Base-by-base conservation (phyloP, 2,113 vertebrate species). In the Garra rufa region DNA sequence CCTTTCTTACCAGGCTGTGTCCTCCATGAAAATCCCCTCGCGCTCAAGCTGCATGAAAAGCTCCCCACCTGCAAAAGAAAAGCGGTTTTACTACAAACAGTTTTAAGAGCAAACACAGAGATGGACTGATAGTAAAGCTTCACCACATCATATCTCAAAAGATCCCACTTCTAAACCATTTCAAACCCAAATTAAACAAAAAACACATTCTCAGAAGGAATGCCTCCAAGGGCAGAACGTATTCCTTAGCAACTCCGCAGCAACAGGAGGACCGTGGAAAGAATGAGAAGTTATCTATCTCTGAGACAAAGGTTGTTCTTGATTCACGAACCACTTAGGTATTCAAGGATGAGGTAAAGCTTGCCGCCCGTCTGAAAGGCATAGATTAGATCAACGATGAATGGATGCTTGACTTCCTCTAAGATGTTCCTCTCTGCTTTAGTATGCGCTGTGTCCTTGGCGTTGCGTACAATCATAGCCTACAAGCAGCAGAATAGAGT, bases 351-450 rank as follows among this genome's bases (percentile, higher is more conserved):
- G 94, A 99, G 98, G 95, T 99, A 99, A 93, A 99, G 95, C 94
- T 99, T 99, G 89, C 98, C 98, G 89, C 97, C 98, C 2, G 98
- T 99, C 94, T 99, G 98, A 95, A 99, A 99, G 94, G 98, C 98
- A 92, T 99, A 99, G 89, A 98, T 99, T 92, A 99, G 96, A 89
- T 99, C 98, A 87, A 99, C 98, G 6, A 99, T 99, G 93, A 99
- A 99, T 65, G 97, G 97, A 93, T 99, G 98, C 90, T 99, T 99
- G 89, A 99, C 97, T 93, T 99, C 98, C 92, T 99, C 97, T 91
- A 99, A 92, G 86, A 99, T 99, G 93, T 97, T 99, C 89, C 97
- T 92, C 92, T 99, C 98, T 21, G 98, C 97, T 95, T 99, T 99
- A 73, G 98, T 99, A 91, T 98, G 98, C 71, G 98, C 98, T n/a